phyloP scores from a whole-genome alignment of 1,140 invertebrate species.

The Cydia amplana region DNA sequence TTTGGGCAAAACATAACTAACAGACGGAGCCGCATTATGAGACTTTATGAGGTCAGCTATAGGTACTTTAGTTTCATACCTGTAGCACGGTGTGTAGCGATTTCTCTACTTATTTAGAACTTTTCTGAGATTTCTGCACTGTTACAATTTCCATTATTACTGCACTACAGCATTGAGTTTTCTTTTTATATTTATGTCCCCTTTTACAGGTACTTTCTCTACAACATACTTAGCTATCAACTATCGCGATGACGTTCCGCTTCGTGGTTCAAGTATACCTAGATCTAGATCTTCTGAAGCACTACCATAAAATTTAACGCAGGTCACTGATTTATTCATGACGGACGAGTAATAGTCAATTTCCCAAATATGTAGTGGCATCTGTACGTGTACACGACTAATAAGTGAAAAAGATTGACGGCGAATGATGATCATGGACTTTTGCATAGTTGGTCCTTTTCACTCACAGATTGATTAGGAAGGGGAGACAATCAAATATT shows the following conservation, averaged over 20 bases:
- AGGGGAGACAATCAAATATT: too few relatives aligned
- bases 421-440: too few relatives aligned
- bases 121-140: background rate
- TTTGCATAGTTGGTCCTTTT: too few relatives aligned
- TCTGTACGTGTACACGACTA: too few relatives aligned
- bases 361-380: background rate
- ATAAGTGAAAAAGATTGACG: too few relatives aligned
- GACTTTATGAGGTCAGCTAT: too few relatives aligned
- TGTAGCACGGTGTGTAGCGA: too few relatives aligned
- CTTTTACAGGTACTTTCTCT: background rate
- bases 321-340: background rate
- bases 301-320: background rate
- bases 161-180: background rate
- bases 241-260: background rate
- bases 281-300: background rate
- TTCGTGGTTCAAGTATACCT: background rate
- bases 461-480: too few relatives aligned
- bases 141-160: background rate
- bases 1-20: background rate
- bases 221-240: background rate
- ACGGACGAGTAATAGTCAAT: too few relatives aligned
- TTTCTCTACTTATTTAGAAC: background rate
- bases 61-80: too few relatives aligned
- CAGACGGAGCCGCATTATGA: too few relatives aligned
- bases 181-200: background rate